A percentile compares a stretch with the other conserved stretches of the same genome.
Conservation (phyloP, 30 jellyfish, hydroid and myxozoan species). For the Aurelia coerulea region DNA sequence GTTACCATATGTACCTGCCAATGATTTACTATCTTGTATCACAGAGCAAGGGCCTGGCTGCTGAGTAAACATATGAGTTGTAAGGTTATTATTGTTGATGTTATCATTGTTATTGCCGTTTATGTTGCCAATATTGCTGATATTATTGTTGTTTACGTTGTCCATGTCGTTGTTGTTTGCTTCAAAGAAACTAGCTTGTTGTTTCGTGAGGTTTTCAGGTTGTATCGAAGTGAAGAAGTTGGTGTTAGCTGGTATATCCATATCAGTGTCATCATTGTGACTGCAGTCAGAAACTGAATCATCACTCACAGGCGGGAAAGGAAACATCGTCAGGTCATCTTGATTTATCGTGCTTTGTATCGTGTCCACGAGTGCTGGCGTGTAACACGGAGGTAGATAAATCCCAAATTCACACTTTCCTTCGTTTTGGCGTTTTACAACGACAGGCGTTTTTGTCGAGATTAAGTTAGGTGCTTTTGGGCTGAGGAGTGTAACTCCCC, state of each 20-base stretch:
- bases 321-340: conserved; percentile 83
- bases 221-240: conserved; percentile 54
- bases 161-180: conserved; percentile 37
- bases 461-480: conserved; percentile 72
- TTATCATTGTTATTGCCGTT: conserved; percentile 4
- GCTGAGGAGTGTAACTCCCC: conserved; percentile 67
- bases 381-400: conserved; percentile 82
- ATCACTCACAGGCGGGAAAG: conserved; percentile 80
- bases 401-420: conserved; percentile 74
- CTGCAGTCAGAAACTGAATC: conserved; percentile 77
- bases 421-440: conserved; percentile 67
- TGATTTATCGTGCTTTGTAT: conserved; percentile 62
- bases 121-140: conserved; percentile 15
- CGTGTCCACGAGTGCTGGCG: conserved; percentile 82
- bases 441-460: conserved; percentile 77
- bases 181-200: conserved; percentile 1
- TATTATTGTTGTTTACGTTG: conserved; percentile 13
- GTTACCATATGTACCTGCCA: conserved; percentile 10
- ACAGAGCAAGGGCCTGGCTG: conserved; percentile 46
- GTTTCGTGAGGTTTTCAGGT: conserved; percentile 13
- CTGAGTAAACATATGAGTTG: conserved; percentile 5
- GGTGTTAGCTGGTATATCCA: conserved; percentile 20
- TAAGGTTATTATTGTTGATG: background rate
- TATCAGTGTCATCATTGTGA: conserved; percentile 61
- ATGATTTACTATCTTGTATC: conserved; percentile 19